Evolutionary conservation across 2,113 vertebrate genomes (phyloP).

Genomic region (Alexandromys fortis): DNA sequence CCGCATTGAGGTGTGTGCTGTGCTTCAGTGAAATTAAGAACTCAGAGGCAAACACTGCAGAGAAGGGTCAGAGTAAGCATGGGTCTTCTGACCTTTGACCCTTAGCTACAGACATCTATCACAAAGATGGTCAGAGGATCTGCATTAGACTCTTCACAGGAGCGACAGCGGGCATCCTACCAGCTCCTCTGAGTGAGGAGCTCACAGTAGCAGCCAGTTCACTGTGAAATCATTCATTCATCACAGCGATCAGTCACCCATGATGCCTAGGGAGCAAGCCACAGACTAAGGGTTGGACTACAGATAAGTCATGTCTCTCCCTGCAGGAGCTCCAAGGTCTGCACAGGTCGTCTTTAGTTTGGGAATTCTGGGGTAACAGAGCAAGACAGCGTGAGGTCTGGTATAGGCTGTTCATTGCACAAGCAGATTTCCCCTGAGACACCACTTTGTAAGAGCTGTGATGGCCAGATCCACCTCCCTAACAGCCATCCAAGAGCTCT

Average conservation of each 20-base stretch:
- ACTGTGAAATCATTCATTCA: accelerated
- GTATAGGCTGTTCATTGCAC: neutral
- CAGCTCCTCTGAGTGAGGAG: neutral
- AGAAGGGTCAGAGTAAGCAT: accelerated
- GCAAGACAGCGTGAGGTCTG: neutral
- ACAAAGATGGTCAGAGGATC: too few species aligned
- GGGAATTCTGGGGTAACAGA: neutral
- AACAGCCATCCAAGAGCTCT: neutral
- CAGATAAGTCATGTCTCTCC: accelerated
- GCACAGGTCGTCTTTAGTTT: neutral
- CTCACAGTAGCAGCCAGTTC: too few species aligned
- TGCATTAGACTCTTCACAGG: neutral
- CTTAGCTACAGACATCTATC: neutral
- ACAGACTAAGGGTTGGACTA: neutral
- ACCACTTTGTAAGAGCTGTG: neutral
- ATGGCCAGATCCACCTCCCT: neutral
- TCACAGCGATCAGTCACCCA: neutral
- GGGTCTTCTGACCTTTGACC: neutral
- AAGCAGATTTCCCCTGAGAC: neutral
- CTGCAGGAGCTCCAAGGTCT: neutral
- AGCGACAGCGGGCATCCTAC: neutral
- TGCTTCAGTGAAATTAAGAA: accelerated
- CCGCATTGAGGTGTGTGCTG: accelerated
- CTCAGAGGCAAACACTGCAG: accelerated
- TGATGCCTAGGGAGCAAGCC: neutral